These are phyloP conservation scores for Acomys russatus DNA, from an alignment of 2,797 vertebrate genomes.

Conservation along the genomic window DNA sequence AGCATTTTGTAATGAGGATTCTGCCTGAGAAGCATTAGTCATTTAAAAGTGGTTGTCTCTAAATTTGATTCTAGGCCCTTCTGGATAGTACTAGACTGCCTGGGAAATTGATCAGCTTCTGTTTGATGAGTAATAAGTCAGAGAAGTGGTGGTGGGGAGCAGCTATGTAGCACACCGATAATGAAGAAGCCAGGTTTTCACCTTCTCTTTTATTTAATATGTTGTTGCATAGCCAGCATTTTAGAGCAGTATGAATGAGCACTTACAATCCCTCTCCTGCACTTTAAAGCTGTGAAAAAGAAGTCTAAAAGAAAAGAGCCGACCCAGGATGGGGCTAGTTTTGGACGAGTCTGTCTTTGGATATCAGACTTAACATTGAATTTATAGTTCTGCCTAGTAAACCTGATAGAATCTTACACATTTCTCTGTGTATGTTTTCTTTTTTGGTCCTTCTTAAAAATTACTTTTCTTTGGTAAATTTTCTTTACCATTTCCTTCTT, in stretches of 20 bases:
- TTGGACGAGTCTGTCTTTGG: constrained; percentile 47
- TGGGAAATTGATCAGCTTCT: constrained; percentile 63
- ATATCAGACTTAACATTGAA: constrained; percentile 44
- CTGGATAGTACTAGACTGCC: constrained; percentile 58
- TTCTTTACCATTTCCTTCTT: constrained; percentile 54
- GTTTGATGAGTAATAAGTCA: constrained; percentile 50
- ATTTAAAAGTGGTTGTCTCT: constrained; percentile 71
- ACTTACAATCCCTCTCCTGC: neutral
- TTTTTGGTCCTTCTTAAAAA: constrained; percentile 37
- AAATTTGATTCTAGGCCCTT: constrained; percentile 68
- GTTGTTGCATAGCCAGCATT: constrained; percentile 59
- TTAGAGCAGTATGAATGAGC: constrained; percentile 46
- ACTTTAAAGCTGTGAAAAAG: constrained; percentile 61
- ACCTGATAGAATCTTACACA: neutral
- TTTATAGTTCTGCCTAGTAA: constrained; percentile 35
- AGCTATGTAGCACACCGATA: constrained; percentile 39
- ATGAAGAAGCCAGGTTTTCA: constrained; percentile 43
- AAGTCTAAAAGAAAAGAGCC: constrained; percentile 42
- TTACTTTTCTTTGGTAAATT: constrained; percentile 65
- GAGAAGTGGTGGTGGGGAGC: constrained; percentile 38
- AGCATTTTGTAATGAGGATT: constrained; percentile 62
- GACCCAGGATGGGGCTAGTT: constrained; percentile 24
- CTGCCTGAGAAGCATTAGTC: constrained; percentile 52
- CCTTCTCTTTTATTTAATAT: constrained; percentile 38
- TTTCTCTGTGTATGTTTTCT: constrained; percentile 25